Conservation (phyloP, 2,888 invertebrate genomes). For the Cotesia congregata region DNA sequence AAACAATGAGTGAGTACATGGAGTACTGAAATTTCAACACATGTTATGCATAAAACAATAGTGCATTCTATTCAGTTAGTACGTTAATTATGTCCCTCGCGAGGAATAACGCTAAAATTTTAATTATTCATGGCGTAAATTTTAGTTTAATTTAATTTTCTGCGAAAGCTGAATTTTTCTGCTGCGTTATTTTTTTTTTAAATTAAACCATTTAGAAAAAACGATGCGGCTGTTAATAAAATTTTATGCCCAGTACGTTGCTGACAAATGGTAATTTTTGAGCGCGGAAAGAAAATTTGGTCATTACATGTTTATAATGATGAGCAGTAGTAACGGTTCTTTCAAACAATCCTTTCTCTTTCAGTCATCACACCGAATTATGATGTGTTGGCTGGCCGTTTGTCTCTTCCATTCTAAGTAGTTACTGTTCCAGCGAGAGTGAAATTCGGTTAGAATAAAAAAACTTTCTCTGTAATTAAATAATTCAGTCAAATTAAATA, state of each 20-base stretch:
- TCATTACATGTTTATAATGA: neutral
- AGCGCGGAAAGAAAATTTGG: neutral
- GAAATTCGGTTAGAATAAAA: slow-evolving; percentile 4
- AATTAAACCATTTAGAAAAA: too few relatives aligned
- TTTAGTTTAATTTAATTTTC: neutral
- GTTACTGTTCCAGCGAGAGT: neutral
- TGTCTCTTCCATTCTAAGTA: neutral
- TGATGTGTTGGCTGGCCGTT: neutral
- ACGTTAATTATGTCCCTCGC: too few relatives aligned
- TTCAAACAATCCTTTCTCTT: neutral
- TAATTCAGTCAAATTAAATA: neutral
- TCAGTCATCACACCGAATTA: neutral
- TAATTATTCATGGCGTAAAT: neutral
- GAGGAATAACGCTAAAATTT: neutral
- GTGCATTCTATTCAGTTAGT: neutral
- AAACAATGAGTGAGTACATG: neutral
- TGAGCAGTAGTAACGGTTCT: neutral
- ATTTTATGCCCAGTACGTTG: too few relatives aligned
- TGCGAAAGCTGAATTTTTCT: neutral
- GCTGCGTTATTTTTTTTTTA: neutral
- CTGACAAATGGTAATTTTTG: neutral
- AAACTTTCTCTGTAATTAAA: slow-evolving; percentile 2
- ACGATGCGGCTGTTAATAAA: too few relatives aligned
- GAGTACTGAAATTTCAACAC: neutral
- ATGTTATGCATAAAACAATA: neutral